A percentile compares a stretch with the other conserved stretches of the same genome.
phyloP scores from a whole-genome alignment of 2,797 vertebrate genomes.

The Florisuga fusca region DNA sequence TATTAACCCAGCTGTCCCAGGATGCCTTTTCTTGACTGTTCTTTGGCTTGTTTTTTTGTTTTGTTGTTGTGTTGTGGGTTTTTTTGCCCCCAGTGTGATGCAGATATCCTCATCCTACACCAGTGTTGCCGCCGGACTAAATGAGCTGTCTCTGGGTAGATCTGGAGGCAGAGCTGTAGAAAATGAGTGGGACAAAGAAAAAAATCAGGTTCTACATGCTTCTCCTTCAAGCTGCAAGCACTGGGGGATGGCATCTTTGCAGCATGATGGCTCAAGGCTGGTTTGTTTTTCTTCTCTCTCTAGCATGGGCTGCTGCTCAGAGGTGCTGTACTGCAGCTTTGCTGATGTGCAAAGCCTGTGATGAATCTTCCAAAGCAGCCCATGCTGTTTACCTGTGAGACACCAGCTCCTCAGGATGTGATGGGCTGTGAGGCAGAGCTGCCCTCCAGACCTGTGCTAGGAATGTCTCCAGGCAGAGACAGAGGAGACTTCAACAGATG shows the following conservation, averaged over 20 bases:
- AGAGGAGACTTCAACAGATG: neutral
- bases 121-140: neutral
- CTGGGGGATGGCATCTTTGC: neutral
- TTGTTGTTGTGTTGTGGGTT: neutral
- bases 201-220: accelerated
- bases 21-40: neutral
- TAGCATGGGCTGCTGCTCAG: neutral
- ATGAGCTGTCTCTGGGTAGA: accelerated
- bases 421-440: neutral
- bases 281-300: neutral
- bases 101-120: neutral
- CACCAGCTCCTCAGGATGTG: neutral
- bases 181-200: neutral
- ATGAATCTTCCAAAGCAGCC: neutral
- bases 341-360: neutral
- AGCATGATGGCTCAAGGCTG: neutral
- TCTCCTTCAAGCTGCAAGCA: neutral
- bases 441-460: neutral
- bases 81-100: accelerated
- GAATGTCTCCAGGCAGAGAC: neutral
- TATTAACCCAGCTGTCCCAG: accelerated
- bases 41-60: neutral
- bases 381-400: neutral
- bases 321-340: neutral
- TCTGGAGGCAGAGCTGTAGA: neutral